Evolutionary conservation across 2,888 invertebrate genomes (phyloP).

Genomic region (Ditylenchus weischeri): DNA sequence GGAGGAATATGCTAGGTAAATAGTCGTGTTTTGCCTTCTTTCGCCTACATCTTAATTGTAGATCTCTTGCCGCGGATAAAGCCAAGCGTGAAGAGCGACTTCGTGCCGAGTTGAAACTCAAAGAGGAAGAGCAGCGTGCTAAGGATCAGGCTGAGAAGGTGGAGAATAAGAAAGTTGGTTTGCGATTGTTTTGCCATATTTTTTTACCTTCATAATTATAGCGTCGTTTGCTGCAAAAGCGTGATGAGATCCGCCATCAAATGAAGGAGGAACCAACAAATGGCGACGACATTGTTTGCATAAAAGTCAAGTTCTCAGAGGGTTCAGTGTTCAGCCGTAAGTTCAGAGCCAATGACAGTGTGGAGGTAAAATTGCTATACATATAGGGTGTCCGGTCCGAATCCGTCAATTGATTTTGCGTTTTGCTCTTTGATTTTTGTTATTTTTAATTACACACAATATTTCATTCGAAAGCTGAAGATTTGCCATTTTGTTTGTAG

Average conservation of each 20-base stretch:
- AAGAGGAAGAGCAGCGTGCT: constrained; percentile 19
- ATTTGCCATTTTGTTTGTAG: no score
- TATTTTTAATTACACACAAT: no score
- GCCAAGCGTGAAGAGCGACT: constrained; percentile 19
- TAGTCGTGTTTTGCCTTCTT: no score
- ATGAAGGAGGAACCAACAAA: constrained; percentile 41
- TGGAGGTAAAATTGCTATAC: constrained; percentile 73
- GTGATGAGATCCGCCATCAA: constrained; percentile 17
- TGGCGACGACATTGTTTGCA: constrained; percentile 72
- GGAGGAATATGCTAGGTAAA: constrained; percentile 25
- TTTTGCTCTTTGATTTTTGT: no score
- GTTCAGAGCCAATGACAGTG: constrained; percentile 76
- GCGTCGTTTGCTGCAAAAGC: neutral
- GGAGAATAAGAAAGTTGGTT: no score
- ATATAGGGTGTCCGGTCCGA: no score
- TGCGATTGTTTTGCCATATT: no score
- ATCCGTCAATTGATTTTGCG: no score
- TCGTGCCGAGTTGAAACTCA: neutral
- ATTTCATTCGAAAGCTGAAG: no score
- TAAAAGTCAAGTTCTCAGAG: constrained; percentile 85
- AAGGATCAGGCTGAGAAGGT: neutral
- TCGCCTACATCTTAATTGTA: no score
- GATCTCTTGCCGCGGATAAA: constrained; percentile 30
- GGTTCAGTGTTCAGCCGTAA: constrained; percentile 83
- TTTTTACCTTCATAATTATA: no score